phyloP scores from a whole-genome alignment of 2,888 invertebrate species.

The Rhagonycha lutea region DNA sequence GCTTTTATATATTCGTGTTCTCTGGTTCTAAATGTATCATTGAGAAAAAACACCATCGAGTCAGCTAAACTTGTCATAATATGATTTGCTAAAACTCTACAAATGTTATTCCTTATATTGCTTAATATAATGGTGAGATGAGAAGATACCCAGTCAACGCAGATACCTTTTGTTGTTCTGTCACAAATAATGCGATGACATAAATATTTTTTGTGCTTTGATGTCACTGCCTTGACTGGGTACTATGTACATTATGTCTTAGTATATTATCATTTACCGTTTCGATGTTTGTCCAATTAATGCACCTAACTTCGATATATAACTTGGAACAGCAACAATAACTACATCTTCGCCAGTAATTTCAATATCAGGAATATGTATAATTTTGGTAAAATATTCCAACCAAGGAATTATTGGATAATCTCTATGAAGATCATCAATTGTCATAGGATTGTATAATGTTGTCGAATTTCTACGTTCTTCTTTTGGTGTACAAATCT shows the following conservation, averaged over 20 bases:
- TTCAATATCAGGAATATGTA: constrained; percentile 64
- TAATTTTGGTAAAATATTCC: constrained; percentile 79
- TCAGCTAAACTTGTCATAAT: constrained; percentile 89
- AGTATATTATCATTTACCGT: constrained; percentile 40
- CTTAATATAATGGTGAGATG: no score
- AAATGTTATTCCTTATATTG: background rate
- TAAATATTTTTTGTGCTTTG: no score
- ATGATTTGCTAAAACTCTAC: constrained; percentile 81
- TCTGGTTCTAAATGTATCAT: constrained; percentile 74
- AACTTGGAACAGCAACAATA: constrained; percentile 84
- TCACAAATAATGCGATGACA: no score
- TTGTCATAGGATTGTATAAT: constrained; percentile 89
- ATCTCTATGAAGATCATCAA: constrained; percentile 72
- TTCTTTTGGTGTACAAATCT: constrained; percentile 86
- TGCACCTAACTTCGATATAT: constrained; percentile 71
- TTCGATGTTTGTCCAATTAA: constrained; percentile 61
- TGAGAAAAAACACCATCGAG: constrained; percentile 79
- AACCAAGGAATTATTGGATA: constrained; percentile 81
- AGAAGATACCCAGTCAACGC: no score
- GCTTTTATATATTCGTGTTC: constrained; percentile 81
- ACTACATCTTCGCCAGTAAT: constrained; percentile 73
- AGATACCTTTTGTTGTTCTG: no score
- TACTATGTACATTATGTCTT: no score
- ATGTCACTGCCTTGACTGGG: no score
- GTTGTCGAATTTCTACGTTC: constrained; percentile 88